These are phyloP conservation scores for Drosophila seguyi DNA, from an alignment of 1,140 invertebrate genomes.

Conservation along the genomic window DNA sequence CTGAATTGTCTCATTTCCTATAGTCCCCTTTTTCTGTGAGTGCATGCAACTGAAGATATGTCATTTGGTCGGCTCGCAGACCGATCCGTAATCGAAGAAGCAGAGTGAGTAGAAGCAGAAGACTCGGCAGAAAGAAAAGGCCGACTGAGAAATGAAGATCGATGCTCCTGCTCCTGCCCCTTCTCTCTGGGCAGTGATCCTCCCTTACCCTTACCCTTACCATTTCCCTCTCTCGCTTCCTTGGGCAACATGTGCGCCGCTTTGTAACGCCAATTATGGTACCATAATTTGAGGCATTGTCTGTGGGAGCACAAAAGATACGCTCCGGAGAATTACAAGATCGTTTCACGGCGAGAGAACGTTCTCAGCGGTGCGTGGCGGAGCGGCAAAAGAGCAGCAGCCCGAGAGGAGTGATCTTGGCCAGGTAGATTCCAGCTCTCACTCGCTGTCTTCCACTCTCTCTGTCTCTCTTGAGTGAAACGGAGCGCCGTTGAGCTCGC, in stretches of 20 bases:
- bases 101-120: slow-evolving; percentile 4
- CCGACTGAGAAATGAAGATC: slow-evolving; percentile 68
- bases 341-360: slow-evolving; percentile 40
- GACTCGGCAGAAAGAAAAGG: slow-evolving; percentile 7
- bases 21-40: slow-evolving; percentile 15
- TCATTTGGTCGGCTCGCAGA: slow-evolving; percentile 66
- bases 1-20: background rate
- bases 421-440: slow-evolving; percentile 41
- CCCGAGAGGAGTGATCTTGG: slow-evolving; percentile 37
- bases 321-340: slow-evolving; percentile 57
- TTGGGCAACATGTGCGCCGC: slow-evolving; percentile 73
- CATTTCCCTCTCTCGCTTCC: background rate
- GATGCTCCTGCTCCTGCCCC: slow-evolving; percentile 45
- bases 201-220: background rate
- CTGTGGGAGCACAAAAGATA: slow-evolving; percentile 64
- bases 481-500: slow-evolving; percentile 23
- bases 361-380: slow-evolving; percentile 60
- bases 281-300: slow-evolving; percentile 83
- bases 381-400: slow-evolving; percentile 73
- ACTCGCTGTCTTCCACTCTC: background rate
- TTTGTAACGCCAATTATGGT: slow-evolving; percentile 84
- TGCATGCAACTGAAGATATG: slow-evolving; percentile 62
- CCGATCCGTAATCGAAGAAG: slow-evolving; percentile 66
- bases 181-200: background rate
- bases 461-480: slow-evolving; percentile 67